Evolutionary conservation across 1,140 invertebrate genomes (phyloP).

Genomic region (Drosophila persimilis): DNA sequence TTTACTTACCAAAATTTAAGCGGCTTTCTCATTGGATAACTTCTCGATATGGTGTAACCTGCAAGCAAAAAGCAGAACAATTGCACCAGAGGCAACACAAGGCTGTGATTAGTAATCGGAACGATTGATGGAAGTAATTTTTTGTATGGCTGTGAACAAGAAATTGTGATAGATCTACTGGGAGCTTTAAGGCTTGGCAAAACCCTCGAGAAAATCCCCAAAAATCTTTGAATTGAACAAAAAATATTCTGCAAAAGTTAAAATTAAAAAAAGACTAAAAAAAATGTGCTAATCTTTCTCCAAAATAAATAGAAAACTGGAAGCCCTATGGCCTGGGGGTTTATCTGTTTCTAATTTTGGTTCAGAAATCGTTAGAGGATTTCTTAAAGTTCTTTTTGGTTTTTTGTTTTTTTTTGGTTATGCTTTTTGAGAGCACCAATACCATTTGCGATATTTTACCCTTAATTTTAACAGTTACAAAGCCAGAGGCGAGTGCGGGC

Average conservation of each 20-base stretch:
- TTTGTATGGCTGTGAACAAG: slow-evolving; percentile 8
- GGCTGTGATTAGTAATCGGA: slow-evolving; percentile 71
- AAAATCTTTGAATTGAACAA: too few relatives aligned
- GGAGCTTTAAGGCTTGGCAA: too few relatives aligned
- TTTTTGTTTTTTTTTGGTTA: slow-evolving; percentile 44
- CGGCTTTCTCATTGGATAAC: slow-evolving; percentile 83
- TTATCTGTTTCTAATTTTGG: background rate
- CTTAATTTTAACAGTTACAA: slow-evolving; percentile 81
- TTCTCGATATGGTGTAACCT: slow-evolving; percentile 83
- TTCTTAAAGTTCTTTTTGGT: slow-evolving; percentile 26
- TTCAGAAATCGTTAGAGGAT: slow-evolving; percentile 35
- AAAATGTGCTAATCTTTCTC: too few relatives aligned
- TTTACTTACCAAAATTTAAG: slow-evolving; percentile 82
- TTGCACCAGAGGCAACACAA: slow-evolving; percentile 69
- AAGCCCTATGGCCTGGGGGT: too few relatives aligned
- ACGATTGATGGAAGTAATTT: slow-evolving; percentile 47
- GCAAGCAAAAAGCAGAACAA: slow-evolving; percentile 68
- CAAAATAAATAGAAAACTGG: too few relatives aligned
- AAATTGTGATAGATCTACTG: background rate
- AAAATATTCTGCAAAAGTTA: too few relatives aligned
- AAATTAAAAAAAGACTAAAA: too few relatives aligned
- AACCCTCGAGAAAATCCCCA: too few relatives aligned
- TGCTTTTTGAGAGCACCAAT: slow-evolving; percentile 63
- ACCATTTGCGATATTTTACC: slow-evolving; percentile 83
- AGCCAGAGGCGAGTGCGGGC: slow-evolving; percentile 63